Evolutionary conservation across 2,113 vertebrate species (phyloP), one percentile per base, ranked within the genome.

Genomic region (Percina caprodes): DNA sequence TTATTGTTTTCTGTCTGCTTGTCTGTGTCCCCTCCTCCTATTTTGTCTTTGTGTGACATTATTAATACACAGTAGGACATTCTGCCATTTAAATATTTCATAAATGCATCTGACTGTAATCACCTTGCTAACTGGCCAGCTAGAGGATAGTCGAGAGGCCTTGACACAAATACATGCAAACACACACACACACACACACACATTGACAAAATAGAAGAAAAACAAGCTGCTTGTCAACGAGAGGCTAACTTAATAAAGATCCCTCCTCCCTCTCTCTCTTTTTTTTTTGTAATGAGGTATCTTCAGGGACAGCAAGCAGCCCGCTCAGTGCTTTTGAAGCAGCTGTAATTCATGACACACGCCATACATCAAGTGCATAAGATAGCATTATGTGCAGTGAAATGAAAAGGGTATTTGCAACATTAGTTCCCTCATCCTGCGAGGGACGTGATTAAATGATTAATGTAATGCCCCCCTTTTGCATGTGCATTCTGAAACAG

Each of bases 331-430:
- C 96, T 97, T 98, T 97, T 95, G 96, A 98, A 97, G 96, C 96
- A 97, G 96, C 96, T 97, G 95, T 99, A 98, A 98, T 98, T 98
- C 97, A 96, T 98, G 98, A 98, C 97, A 98, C 97, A 96, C 96
- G 95, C 97, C 96, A 99, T 99, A 98, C 97, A 99, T 99, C 97
- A 99, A 98, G 96, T 97, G 96, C 96, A 95, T 96, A 96, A 96
- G 96, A 97, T 97, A 97, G 97, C 96, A 97, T 98, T 98, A 97
- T 97, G 96, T 96, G 96, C 97, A 97, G 96, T 98, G 96, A 96
- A 97, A 99, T 97, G 97, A 99, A 99, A 99, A 99, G 97, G 96
- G 96, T 99, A 99, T 99, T 98, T 99, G 98, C 97, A 98, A 99
- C 98, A 99, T 99, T 99, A 99, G 97, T 97, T 99, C 96, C 96